Evolutionary conservation across 2,797 vertebrate species (phyloP), one percentile per base, ranked within the genome.

Genomic region (Tympanoctomys barrerae): DNA sequence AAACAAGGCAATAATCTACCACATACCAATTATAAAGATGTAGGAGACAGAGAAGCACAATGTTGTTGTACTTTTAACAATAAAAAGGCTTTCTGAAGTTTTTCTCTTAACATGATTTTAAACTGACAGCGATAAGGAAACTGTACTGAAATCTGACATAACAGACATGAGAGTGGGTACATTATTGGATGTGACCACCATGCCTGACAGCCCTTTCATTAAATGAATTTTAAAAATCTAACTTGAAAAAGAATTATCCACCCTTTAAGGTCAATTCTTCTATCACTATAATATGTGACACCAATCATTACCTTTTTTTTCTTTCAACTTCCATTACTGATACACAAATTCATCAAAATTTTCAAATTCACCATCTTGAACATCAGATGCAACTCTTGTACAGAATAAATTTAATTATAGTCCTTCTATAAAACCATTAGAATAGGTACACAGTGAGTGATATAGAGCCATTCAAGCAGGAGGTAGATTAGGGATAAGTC

Each of bases 331-430:
- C 28, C 3, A 8, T 73, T 31, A 61, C 24, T 42, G 46, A 91
- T 19, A 64, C 24, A 82, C 13, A 71, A 18, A 90, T 22, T 77
- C 79, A 82, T 39, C n/a, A 54, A 93, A 94, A 86, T 71, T 82
- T 18, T 81, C 90, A 90, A 91, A 88, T 75, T 88, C 10, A 82
- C 42, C 16, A 26, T 52, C 85, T 33, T 54, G 70, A 49, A 90
- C 64, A 61, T 90, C 79, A 89, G 49, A 85, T 77, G 19, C 8
- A 73, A 64, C 14, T 46, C 59, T 78, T 49, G 16, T 28, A 52
- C 13, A 31, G 31, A 62, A 5, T 36, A 62, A 54, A 7, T 57
- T 86, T 86, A 80, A 86, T 0, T 68, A 73, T 5, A n/a, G 62
- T 64, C 28, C 62, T 71, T 75, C 52, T 54, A 66, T 83, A 81